Evolutionary conservation across 2,113 vertebrate genomes (phyloP), one percentile per base, ranked within the genome.

Genomic region (Agapornis roseicollis): DNA sequence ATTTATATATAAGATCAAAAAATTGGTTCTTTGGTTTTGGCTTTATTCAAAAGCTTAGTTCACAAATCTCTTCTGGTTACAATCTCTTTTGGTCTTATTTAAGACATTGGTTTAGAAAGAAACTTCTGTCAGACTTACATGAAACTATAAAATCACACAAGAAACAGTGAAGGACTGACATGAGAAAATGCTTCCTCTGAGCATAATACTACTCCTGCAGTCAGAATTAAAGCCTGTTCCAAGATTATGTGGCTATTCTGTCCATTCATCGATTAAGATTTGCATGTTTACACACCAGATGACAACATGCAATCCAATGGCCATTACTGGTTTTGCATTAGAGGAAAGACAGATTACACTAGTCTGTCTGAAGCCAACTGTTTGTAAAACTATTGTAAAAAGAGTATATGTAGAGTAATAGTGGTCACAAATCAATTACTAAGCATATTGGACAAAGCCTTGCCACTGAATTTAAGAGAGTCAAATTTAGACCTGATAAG

Each of bases 401-500:
- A 69, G 44, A 65, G 19, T 52, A 49, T 49, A 76, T 33, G 44
- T 37, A 42, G 39, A 93, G 42, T 49, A 89, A 74, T 15, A 84
- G 25, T 22, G 39, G 89, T 63, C 60, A 58, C 29, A 74, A 80
- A 61, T 74, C 58, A 61, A 55, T 71, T 85, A 66, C 64, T 55
- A 83, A 65, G 35, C 80, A 58, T 56, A 71, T 90, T 88, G 72
- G 85, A 37, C 42, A 52, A 79, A 80, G 61, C 33, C 44, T 80
- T 96, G 68, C 39, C 39, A 56, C 29, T 47, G 39, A 83, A 22
- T 88, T 68, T 50, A 44, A 93, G 72, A 90, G 64, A 52, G 83
- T 92, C 76, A 88, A 41, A 90, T 92, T 88, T 68, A 90, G 61
- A 56, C 69, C 39, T 49, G 52, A 55, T 65, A 93, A 90, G 76